These are phyloP conservation scores for Chironex yamaguchii DNA, from an alignment of 30 jellyfish, hydroid and myxozoan species.

Conservation along the genomic window DNA sequence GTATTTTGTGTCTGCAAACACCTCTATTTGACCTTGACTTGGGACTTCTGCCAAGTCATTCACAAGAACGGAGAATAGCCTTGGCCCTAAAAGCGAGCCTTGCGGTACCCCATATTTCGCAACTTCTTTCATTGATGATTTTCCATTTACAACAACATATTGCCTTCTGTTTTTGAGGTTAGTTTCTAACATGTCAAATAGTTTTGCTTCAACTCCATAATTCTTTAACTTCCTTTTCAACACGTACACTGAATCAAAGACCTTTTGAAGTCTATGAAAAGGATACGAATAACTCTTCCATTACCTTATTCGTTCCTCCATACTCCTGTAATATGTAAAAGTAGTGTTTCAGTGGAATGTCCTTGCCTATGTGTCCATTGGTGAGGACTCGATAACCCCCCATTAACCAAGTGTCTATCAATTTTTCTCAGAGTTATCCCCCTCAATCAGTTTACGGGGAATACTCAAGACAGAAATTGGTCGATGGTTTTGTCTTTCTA, in stretches of 20 bases:
- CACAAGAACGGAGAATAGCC: constrained; percentile 46
- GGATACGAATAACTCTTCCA: constrained; percentile 1
- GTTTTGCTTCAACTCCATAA: constrained; percentile 8
- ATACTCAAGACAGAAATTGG: no score
- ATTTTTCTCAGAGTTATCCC: no score
- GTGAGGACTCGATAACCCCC: no score
- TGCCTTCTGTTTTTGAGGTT: constrained; percentile 50
- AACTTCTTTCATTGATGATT: constrained; percentile 17
- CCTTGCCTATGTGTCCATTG: constrained; percentile 25
- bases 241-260: constrained; percentile 26
- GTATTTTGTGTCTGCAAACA: constrained; percentile 59
- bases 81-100: constrained; percentile 68
- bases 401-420: no score
- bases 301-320: not conserved
- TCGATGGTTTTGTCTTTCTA: no score
- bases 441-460: no score
- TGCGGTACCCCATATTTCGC: constrained; percentile 67
- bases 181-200: constrained; percentile 19
- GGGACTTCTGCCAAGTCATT: constrained; percentile 30
- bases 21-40: constrained; percentile 18
- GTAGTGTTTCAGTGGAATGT: not conserved
- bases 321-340: constrained; percentile 16
- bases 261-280: constrained; percentile 19
- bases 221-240: constrained; percentile 17
- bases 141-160: constrained; percentile 50